Evolutionary conservation across 2,113 vertebrate species (phyloP), one percentile per base, ranked within the genome.

Genomic region (Myrmecobius fasciatus): DNA sequence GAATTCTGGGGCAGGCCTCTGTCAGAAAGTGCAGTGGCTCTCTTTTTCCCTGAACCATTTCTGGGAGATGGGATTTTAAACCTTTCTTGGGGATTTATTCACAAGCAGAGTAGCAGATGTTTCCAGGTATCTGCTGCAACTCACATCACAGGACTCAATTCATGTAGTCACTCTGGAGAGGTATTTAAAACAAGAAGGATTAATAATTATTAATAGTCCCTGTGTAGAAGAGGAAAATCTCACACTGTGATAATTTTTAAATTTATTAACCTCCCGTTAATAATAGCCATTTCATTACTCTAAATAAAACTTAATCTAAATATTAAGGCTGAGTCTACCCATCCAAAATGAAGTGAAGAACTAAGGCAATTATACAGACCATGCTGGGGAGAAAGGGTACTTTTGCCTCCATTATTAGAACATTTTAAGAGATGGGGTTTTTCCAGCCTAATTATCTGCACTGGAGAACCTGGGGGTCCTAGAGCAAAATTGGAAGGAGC

Each of bases 211-310:
- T 90, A 90, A 90, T 90, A 90, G 47, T 31, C 48, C 89, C 47
- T 5, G 3, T 0, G 3, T 20, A 96, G 51, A 91, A 11, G 54
- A n/a, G 48, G 25, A 88, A 83, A 43, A 90, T n/a, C 3, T 92
- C 89, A 75, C 24, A 90, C 49, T 93, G n/a, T 95, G 46, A 53
- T 90, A 90, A 22, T 83, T 95, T 93, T 91, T 26, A 53, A 92
- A 91, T 93, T 53, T 93, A 93, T 91, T 93, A 91, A 53, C 6
- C 48, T 93, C 31, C 46, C 52, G 60, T 43, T 93, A 51, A 83
- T 90, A 95, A 95, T 51, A 91, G 89, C 47, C 36, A 91, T 91
- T 47, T 90, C 46, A 93, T 95, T 88, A 88, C 31, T 91, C 25
- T 91, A 94, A 90, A 94, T 91, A 31, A 36, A 91, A 22, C 75